Base-by-base conservation (phyloP, 2,797 vertebrate species). In the Erithacus rubecula region DNA sequence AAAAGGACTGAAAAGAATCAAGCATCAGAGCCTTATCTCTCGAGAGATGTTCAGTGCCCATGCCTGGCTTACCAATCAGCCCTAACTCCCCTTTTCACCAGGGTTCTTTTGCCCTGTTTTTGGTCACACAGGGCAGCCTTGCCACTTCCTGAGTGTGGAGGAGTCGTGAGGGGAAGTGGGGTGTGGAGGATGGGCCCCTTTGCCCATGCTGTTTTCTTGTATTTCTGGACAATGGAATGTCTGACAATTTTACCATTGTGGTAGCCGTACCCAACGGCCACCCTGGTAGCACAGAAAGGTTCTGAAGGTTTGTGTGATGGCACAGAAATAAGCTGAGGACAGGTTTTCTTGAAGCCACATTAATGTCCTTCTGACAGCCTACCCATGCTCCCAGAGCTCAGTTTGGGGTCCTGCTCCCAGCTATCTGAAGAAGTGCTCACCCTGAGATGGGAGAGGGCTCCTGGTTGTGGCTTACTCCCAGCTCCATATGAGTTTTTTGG, bases 1-100 rank as follows among this genome's bases (percentile, higher is more conserved):
- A 96, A 96, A 95, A 97, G 92, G 88, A 92, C 96, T 96, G 80
- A 87, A 93, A 79, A 96, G 90, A 89, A 96, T 94, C 95, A 94
- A 65, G 77, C 79, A 19, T 92, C 85, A 87, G 75, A 95, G 83
- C 88, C 93, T 96, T 95, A 92, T 94, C 94, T 97, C 88, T 78
- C 1, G 0, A 70, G 90, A 93, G 89, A 95, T 70, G 70, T 72
- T 96, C 92, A 62, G 77, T 44, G 12, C 93, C 87, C 91, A 81
- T 62, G 91, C 91, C 91, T 89, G 87, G 83, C 63, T 84, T 89
- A 95, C 83, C 79, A 72, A 96, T 92, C 92, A 83, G 95, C 80
- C 82, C 80, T 68, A 91, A 91, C 90, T 95, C 93, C 91, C 86
- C 59, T 64, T 87, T 69, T 87, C 92, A 76, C 69, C 41, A 53